Evolutionary conservation across 2,888 invertebrate genomes (phyloP).

Genomic region (Pheosia gnoma): DNA sequence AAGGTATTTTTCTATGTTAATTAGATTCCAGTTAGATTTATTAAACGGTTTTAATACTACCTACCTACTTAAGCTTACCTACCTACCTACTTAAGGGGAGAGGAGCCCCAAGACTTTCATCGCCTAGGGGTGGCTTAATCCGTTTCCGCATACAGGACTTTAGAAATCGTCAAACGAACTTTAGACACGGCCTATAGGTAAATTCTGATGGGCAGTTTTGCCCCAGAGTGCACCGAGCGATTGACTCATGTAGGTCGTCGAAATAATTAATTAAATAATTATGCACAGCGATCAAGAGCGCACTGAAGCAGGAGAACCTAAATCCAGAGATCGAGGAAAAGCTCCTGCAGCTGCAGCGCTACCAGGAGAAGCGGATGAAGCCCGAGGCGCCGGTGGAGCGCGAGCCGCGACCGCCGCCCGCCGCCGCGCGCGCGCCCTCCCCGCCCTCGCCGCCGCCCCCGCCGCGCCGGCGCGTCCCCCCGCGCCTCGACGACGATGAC

Average conservation of each 20-base stretch:
- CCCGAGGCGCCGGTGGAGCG: conserved; percentile 74
- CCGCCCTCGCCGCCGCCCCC: conserved; percentile 56
- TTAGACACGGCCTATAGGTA: too few relatives aligned
- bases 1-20: too few relatives aligned
- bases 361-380: conserved; percentile 92
- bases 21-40: too few relatives aligned
- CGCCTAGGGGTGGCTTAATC: too few relatives aligned
- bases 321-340: conserved; percentile 97
- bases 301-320: conserved; percentile 95
- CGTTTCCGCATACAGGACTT: too few relatives aligned
- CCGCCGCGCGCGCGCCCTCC: conserved; percentile 50
- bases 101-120: too few relatives aligned
- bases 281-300: conserved; percentile 92
- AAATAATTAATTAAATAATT: background rate
- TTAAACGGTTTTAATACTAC: too few relatives aligned
- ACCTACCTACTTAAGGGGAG: too few relatives aligned
- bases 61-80: too few relatives aligned
- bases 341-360: conserved; percentile 92
- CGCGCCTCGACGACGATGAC: conserved; percentile 71
- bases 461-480: conserved; percentile 58
- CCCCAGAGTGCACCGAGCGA: too few relatives aligned
- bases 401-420: conserved; percentile 56
- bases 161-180: too few relatives aligned
- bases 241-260: background rate
- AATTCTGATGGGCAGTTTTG: too few relatives aligned